phyloP scores from a whole-genome alignment of 2,888 invertebrate genomes.

The Atherix ibis region DNA sequence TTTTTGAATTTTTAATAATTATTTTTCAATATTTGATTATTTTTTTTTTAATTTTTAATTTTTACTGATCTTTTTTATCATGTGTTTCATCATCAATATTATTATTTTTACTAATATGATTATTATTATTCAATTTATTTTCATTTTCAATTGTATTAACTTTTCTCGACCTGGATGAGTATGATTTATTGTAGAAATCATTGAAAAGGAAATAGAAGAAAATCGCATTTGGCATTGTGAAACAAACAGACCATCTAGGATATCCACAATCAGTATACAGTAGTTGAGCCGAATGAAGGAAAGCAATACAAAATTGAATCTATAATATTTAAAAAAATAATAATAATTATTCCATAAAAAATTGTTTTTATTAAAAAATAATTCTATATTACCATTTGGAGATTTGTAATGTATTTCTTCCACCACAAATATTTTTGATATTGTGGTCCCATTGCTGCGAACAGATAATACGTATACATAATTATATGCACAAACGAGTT shows the following conservation, averaged over 20 bases:
- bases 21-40: background rate
- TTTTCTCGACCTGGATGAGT: constrained; percentile 25
- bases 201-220: constrained; percentile 88
- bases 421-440: constrained; percentile 83
- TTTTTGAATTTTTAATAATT: background rate
- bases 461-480: constrained; percentile 85
- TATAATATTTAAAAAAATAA: constrained; percentile 22
- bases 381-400: constrained; percentile 88
- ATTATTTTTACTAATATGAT: background rate
- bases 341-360: background rate
- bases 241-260: constrained; percentile 64
- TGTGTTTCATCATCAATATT: background rate
- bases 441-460: constrained; percentile 76
- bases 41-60: background rate
- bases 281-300: constrained; percentile 72
- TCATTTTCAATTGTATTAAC: too few relatives aligned
- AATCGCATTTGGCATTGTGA: constrained; percentile 78
- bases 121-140: constrained; percentile 2
- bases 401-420: constrained; percentile 81
- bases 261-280: constrained; percentile 78
- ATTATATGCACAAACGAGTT: constrained; percentile 91
- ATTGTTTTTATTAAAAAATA: background rate
- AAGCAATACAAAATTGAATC: constrained; percentile 81
- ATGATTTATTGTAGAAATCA: constrained; percentile 77
- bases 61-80: background rate